Base-by-base conservation (phyloP, 1,140 invertebrate genomes). In the Protaetia brevitarsis region DNA sequence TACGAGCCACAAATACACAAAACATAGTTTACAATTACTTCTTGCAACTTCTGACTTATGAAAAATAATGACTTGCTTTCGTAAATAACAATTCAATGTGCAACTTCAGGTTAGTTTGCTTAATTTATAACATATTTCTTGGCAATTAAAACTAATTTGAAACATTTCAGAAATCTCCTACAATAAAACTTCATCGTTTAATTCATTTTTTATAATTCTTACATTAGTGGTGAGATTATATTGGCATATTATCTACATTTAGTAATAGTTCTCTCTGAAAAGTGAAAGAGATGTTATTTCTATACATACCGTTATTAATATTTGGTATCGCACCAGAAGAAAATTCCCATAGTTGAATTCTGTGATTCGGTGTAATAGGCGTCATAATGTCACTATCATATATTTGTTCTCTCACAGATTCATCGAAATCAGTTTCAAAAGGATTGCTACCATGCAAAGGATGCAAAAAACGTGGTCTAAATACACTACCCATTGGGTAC, bases 271-370 rank as follows among this genome's bases (percentile, higher is more conserved):
- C 10, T 3, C n/a, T n/a, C 19, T 27, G 21, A 37, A 37, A 37
- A 13, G 23, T 45, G 13, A 45, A 45, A 45, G 23, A 6, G 23
- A 6, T 8, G 16, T 13, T 21, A 45, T 45, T 45, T 45, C 37
- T 13, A 58, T 64, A 77, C 82, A 84, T 79, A 92, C 91, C 79
- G 73, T 92, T 84, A 34, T 84, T 84, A 59, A 94, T 89, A 74
- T 91, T 86, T 5, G 92, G 92, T 66, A 93, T 86, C 64, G 82
- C 77, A 61, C 83, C 85, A 11, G 84, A 80, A 0, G 86, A 86
- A 77, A 94, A 91, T 79, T 93, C 89, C 92, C 92, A 94, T 10
- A 85, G 86, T 80, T 94, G 92, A 66, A 94, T 88, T 63, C 92
- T 80, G 78, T 93, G 89, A 69, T 87, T 81, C n/a, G 79, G 78